Evolutionary conservation across 2,797 vertebrate genomes (phyloP).

Genomic region (Falco peregrinus): DNA sequence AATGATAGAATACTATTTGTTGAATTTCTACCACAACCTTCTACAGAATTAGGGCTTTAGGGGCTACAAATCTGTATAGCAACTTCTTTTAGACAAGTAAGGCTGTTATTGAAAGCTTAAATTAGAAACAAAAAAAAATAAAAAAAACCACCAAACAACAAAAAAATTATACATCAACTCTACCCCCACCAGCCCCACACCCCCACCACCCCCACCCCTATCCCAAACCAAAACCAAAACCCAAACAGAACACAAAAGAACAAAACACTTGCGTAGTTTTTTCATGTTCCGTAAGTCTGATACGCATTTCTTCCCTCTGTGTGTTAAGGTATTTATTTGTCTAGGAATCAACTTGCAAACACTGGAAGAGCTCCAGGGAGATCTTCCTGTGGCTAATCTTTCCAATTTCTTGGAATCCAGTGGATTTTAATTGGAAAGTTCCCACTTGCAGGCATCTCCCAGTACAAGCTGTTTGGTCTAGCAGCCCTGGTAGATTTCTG

Average conservation of each 20-base stretch:
- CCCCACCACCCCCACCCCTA: rapidly evolving
- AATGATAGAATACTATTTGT: background rate
- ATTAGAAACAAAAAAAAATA: background rate
- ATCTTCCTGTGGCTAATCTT: background rate
- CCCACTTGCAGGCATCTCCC: background rate
- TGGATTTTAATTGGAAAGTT: background rate
- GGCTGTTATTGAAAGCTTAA: background rate
- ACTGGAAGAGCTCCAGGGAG: background rate
- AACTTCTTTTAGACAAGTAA: background rate
- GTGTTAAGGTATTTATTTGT: background rate
- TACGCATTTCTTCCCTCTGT: background rate
- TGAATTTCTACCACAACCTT: background rate
- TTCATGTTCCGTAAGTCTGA: background rate
- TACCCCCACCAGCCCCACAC: no score
- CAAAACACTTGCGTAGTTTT: background rate
- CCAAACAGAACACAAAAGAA: no score
- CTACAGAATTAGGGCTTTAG: background rate
- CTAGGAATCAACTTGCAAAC: background rate
- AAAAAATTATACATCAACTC: background rate
- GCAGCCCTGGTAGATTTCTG: background rate
- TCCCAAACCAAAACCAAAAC: no score
- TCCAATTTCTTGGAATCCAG: background rate
- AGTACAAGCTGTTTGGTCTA: background rate
- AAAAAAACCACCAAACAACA: background rate
- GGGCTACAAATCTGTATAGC: background rate